Evolutionary conservation across 1,140 invertebrate species (phyloP).

Genomic region (Agrilus planipennis): DNA sequence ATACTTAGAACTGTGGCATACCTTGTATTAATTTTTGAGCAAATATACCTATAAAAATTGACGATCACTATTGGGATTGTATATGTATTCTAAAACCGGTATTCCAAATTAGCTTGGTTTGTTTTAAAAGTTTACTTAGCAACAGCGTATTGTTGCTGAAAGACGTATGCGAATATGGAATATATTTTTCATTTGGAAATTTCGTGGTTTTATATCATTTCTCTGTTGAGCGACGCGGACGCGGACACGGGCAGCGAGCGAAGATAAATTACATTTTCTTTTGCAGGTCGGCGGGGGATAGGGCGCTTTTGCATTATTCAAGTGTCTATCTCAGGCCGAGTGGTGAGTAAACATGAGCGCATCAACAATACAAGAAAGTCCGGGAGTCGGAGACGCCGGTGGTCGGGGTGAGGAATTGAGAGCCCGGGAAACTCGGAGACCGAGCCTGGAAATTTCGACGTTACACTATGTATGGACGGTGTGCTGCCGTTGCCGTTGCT

Average conservation of each 20-base stretch:
- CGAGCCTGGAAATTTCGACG: too few relatives aligned
- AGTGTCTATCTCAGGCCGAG: slow-evolving; percentile 10
- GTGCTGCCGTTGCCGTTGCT: too few relatives aligned
- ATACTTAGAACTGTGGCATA: too few relatives aligned
- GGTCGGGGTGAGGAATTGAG: neutral
- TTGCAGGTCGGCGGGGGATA: slow-evolving; percentile 12
- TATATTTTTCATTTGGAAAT: neutral
- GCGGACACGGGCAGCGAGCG: neutral
- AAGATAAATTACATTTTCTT: neutral
- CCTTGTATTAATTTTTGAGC: too few relatives aligned
- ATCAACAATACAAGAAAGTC: slow-evolving; percentile 7
- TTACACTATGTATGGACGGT: too few relatives aligned
- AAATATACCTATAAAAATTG: too few relatives aligned
- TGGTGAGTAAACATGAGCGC: slow-evolving; percentile 16
- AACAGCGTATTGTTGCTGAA: neutral
- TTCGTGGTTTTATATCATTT: neutral
- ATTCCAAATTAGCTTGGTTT: neutral
- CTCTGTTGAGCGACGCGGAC: neutral
- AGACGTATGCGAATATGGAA: neutral
- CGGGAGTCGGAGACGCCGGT: neutral
- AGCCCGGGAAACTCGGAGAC: neutral
- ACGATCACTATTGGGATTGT: too few relatives aligned
- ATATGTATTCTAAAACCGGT: too few relatives aligned
- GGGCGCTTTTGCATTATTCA: slow-evolving; percentile 19
- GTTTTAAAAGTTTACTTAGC: neutral